Base-by-base conservation (phyloP, 2,113 vertebrate genomes). In the Leptobrachium ailaonicum region DNA sequence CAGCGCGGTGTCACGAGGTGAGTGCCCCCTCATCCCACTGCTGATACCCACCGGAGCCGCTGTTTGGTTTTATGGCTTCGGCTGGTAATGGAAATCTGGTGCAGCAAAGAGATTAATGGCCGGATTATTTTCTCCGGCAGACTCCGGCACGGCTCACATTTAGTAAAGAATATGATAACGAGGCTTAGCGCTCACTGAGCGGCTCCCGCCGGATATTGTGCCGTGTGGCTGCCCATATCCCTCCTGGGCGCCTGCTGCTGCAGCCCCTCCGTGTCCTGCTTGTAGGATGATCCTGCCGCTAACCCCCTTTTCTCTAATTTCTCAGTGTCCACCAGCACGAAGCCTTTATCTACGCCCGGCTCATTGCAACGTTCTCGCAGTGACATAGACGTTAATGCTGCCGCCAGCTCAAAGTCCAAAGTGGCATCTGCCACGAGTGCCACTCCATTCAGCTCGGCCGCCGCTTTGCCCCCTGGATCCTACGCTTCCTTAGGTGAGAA, bases 331-430 rank as follows among this genome's bases (percentile, higher is more conserved):
- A 92, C 95, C 82, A 92, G 94, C 86, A 88, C 91, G 86, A 93
- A 96, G 87, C 91, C 92, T 14, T 85, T 91, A 42, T 90, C 94
- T 10, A 93, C 95, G 0, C 90, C 97, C 0, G 94, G 97, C 66
- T 95, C 97, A 75, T 95, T 99, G 66, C 97, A 99, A 86, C 95
- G 98, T 7, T 99, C 98, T 83, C 95, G 97, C 63, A 99, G 98
- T 14, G 98, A 99, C 84, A 92, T 99, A 4, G 98, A 99, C 0
- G 97, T 99, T 73, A 99, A 99, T 2, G 97, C 98, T 7, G 98
- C 97, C 70, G 95, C 97, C 88, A 98, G 87, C 82, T 93, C 97
- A 91, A 99, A 99, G 90, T 97, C 96, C 7, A 96, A 96, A 83
- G 94, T 96, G 85, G 90, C 94, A 73, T 92, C 94, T 0, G 91